These are phyloP conservation scores for Conistra vaccinii DNA, from an alignment of 2,888 invertebrate genomes.

Conservation along the genomic window DNA sequence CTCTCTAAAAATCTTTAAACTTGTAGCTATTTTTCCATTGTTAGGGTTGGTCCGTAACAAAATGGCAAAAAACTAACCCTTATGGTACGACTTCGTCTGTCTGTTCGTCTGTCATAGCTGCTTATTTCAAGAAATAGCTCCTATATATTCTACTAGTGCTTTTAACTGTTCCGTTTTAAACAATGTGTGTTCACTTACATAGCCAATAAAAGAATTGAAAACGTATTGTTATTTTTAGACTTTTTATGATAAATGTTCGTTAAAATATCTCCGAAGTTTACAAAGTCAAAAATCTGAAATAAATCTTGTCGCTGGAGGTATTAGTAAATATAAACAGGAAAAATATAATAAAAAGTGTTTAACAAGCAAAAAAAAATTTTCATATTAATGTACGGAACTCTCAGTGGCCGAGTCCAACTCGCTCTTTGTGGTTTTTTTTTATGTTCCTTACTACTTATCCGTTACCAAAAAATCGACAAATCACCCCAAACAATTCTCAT, in stretches of 20 bases:
- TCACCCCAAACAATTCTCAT: constrained; percentile 52
- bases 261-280: not conserved
- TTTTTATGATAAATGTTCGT: not conserved
- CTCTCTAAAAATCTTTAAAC: too few species aligned
- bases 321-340: not conserved
- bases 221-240: too few species aligned
- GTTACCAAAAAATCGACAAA: constrained; percentile 46
- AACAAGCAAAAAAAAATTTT: not conserved
- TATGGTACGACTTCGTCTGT: not conserved
- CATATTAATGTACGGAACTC: too few species aligned
- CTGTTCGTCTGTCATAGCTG: not conserved
- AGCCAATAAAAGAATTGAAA: not conserved
- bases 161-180: not conserved
- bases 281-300: not conserved
- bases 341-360: not conserved
- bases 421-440: not conserved
- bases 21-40: too few species aligned
- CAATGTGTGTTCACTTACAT: not conserved
- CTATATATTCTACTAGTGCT: too few species aligned
- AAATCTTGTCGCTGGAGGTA: not conserved
- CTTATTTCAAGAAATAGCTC: not conserved
- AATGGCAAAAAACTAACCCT: not conserved
- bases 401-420: not conserved
- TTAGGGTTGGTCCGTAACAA: not conserved
- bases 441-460: not conserved